These are phyloP conservation scores for Trigoniulus corallinus DNA, from an alignment of 1,140 invertebrate genomes.

Conservation along the genomic window DNA sequence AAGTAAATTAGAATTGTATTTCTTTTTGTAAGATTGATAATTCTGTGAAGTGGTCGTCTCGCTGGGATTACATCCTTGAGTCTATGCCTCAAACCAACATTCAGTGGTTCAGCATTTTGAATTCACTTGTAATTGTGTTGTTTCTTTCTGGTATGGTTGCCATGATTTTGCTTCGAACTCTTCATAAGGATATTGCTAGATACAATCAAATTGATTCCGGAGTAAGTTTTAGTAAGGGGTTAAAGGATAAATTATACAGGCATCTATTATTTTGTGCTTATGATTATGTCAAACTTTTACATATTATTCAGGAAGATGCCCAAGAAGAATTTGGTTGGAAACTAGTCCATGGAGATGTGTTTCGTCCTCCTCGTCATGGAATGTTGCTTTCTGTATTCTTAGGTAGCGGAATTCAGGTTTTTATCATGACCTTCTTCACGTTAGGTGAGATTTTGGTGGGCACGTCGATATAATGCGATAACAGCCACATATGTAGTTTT, in stretches of 20 bases:
- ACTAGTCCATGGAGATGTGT: conserved; percentile 88
- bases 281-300: no score
- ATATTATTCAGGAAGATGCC: conserved; percentile 58
- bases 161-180: conserved; percentile 92
- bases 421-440: conserved; percentile 42
- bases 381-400: conserved; percentile 90
- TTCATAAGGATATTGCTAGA: conserved; percentile 96
- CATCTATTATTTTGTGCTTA: background rate
- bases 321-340: conserved; percentile 99
- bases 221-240: conserved; percentile 20
- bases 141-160: conserved; percentile 95
- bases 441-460: conserved; percentile 25
- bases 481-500: background rate
- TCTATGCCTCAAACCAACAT: conserved; percentile 98
- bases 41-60: conserved; percentile 89
- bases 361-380: conserved; percentile 85
- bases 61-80: conserved; percentile 98
- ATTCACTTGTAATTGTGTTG: conserved; percentile 73
- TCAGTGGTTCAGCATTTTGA: conserved; percentile 94
- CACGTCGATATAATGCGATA: background rate
- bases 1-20: conserved; percentile 5
- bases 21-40: conserved; percentile 43
- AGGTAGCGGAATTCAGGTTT: conserved; percentile 85
- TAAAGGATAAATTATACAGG: background rate
- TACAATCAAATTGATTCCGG: conserved; percentile 72